Conservation (phyloP, 2,797 vertebrate species). For the Anabas testudineus region DNA sequence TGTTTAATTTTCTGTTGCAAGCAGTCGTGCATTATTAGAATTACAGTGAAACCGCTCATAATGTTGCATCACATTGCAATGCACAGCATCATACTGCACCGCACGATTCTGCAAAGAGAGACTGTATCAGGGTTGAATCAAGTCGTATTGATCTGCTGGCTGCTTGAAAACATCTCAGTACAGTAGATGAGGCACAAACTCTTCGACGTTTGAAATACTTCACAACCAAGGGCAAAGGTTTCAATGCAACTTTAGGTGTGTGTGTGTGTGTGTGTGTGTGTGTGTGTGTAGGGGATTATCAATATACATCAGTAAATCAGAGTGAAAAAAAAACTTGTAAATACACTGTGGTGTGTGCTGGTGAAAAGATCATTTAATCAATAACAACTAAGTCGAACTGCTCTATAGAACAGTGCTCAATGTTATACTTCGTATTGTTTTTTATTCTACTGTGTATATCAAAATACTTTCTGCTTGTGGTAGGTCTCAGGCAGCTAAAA, state of each 20-base stretch:
- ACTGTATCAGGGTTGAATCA: conserved; percentile 34
- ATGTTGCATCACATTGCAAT: conserved; percentile 28
- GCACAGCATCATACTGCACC: conserved; percentile 38
- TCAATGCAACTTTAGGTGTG: conserved; percentile 29
- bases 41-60: not conserved
- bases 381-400: not conserved
- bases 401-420: not conserved
- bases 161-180: conserved; percentile 46
- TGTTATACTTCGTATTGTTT: not conserved
- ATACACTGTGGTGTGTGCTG: not conserved
- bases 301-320: conserved; percentile 22
- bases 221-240: conserved; percentile 55
- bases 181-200: conserved; percentile 30
- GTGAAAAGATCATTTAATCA: not conserved
- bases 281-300: conserved; percentile 19
- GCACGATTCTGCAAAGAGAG: conserved; percentile 32
- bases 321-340: not conserved
- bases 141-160: conserved; percentile 59
- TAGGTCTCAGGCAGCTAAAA: conserved; percentile 4
- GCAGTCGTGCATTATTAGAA: conserved; percentile 15
- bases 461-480: not conserved
- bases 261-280: no score
- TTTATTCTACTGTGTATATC: conserved; percentile 6
- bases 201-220: conserved; percentile 40
- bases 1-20: conserved; percentile 3